phyloP scores from a whole-genome alignment of 53 echinoderm and acorn worm species.

The Holothuria leucospilota region DNA sequence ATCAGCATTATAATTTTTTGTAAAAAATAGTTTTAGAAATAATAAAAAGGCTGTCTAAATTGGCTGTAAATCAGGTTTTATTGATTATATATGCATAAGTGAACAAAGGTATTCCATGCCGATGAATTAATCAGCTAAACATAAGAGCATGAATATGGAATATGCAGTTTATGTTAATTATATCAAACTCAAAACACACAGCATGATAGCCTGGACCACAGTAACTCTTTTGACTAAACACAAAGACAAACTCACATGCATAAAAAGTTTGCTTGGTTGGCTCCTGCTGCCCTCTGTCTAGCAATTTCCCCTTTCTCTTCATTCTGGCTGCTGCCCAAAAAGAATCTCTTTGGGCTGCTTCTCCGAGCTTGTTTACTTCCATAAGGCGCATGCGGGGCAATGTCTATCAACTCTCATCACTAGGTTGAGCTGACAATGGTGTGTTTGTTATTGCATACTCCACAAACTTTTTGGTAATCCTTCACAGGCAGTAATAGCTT shows the following conservation, averaged over 20 bases:
- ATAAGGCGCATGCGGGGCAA: conserved; percentile 93
- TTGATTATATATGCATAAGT: too few species aligned
- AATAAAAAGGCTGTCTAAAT: too few species aligned
- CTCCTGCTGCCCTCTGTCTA: conserved; percentile 84
- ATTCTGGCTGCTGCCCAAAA: conserved; percentile 91
- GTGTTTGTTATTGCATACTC: conserved; percentile 89
- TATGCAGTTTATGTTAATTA: neutral
- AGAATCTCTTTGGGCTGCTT: conserved; percentile 97
- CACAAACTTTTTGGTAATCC: conserved; percentile 90
- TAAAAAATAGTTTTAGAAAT: too few species aligned
- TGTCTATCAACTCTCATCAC: conserved; percentile 94
- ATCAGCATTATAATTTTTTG: too few species aligned
- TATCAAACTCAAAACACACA: neutral
- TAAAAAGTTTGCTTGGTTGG: conserved; percentile 98
- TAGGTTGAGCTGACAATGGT: conserved; percentile 66
- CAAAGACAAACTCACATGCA: conserved; percentile 82
- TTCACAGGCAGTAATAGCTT: conserved; percentile 95
- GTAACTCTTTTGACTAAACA: neutral
- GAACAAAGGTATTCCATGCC: too few species aligned
- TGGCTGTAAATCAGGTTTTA: too few species aligned
- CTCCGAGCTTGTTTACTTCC: conserved; percentile 98
- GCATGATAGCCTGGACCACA: neutral
- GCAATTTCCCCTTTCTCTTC: conserved; percentile 92
- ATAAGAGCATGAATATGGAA: too few species aligned
- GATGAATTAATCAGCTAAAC: too few species aligned